Conservation (phyloP, 2,888 invertebrate genomes). For the Slavum lentiscoides region DNA sequence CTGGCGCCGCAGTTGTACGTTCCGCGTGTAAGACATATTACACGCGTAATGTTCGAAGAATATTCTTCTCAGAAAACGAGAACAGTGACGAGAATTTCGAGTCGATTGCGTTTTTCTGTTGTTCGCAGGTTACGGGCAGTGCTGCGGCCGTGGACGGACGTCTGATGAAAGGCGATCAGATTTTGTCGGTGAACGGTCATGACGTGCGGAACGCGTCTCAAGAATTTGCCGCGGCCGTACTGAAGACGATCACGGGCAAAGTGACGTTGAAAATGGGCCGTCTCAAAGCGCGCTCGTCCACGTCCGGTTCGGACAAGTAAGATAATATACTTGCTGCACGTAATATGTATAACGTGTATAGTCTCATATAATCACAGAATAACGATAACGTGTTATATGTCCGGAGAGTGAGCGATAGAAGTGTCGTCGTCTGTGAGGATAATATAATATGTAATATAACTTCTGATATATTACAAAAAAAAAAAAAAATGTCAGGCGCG, state of each 20-base stretch:
- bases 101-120: background rate
- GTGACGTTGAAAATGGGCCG: constrained; percentile 82
- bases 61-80: too few relatives aligned
- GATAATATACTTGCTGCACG: background rate
- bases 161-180: constrained; percentile 88
- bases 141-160: constrained; percentile 85
- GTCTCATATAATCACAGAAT: too few relatives aligned
- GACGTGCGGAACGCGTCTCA: constrained; percentile 76
- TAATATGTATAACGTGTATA: too few relatives aligned
- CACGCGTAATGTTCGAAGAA: too few relatives aligned
- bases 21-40: too few relatives aligned
- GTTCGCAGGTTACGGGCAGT: constrained; percentile 77
- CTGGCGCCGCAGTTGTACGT: too few relatives aligned
- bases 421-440: too few relatives aligned
- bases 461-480: too few relatives aligned
- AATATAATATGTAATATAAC: too few relatives aligned
- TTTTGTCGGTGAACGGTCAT: constrained; percentile 85
- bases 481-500: too few relatives aligned
- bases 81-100: background rate
- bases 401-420: too few relatives aligned
- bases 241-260: constrained; percentile 84
- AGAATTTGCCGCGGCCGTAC: constrained; percentile 83
- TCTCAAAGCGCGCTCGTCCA: constrained; percentile 68
- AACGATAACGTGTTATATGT: too few relatives aligned
- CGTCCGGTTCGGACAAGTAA: constrained; percentile 56